A percentile compares a stretch with the other conserved stretches of the same genome.
phyloP scores from a whole-genome alignment of 2,888 invertebrate species.

The Drosophila aldrichi region DNA sequence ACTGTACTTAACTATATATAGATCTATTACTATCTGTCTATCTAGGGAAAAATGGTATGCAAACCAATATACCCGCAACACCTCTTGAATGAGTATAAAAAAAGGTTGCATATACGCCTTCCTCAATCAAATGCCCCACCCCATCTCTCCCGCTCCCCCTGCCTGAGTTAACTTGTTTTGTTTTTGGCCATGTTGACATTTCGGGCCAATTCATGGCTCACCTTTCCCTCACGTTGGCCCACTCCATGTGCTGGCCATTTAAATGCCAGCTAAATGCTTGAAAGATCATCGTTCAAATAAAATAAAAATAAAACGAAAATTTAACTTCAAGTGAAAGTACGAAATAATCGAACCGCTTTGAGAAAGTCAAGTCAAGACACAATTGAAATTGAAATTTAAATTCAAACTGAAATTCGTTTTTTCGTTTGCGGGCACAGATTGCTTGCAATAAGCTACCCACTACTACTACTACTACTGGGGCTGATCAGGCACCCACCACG shows the following conservation, averaged over 20 bases:
- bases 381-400: conserved; percentile 58
- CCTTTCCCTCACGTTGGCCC: conserved; percentile 58
- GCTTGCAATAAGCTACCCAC: conserved; percentile 2
- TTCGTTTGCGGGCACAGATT: neutral
- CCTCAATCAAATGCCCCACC: neutral
- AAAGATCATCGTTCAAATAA: conserved; percentile 51
- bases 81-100: neutral
- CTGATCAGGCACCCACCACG: conserved; percentile 13
- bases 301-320: conserved; percentile 37
- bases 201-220: conserved; percentile 14
- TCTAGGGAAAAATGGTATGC: too few relatives aligned
- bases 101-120: conserved; percentile 23
- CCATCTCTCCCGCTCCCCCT: neutral
- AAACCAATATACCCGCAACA: neutral
- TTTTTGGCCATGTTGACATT: conserved; percentile 51
- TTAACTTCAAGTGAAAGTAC: conserved; percentile 70
- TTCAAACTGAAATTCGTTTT: conserved; percentile 3
- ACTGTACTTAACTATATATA: too few relatives aligned
- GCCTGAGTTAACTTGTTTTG: conserved; percentile 18
- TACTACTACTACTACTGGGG: too few relatives aligned
- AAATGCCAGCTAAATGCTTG: conserved; percentile 56
- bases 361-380: conserved; percentile 68
- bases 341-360: conserved; percentile 63
- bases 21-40: too few relatives aligned
- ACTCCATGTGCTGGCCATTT: conserved; percentile 53